Evolutionary conservation across 2,113 vertebrate genomes (phyloP), one percentile per base, ranked within the genome.

Genomic region (Sialia sialis): DNA sequence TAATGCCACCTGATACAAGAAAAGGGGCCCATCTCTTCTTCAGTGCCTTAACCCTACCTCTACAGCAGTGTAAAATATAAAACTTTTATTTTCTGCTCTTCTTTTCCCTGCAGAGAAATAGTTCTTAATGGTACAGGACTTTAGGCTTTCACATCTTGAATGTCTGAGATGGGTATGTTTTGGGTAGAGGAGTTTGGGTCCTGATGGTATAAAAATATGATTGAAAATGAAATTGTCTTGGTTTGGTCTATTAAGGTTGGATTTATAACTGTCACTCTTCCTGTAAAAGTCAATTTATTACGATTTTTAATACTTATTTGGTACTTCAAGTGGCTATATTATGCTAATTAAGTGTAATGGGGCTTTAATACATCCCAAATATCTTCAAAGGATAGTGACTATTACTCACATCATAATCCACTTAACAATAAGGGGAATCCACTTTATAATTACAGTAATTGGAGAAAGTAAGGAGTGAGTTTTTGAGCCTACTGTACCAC

Each of bases 351-450:
- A 87, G 43, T 39, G 10, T 84, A 74, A 81, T 67, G 30, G 30
- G 19, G 3, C 39, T 87, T 93, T 89, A 84, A 78, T 87, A 67
- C 10, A 55, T 78, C 29, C 52, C 78, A 56, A 78, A 48, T 74
- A 55, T 62, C 84, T 95, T 95, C 80, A 90, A 90, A 95, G 19
- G n/a, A 54, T 69, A 59, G 29, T 73, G 62, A 89, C 29, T 91
- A 74, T 80, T 89, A 55, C 13, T 78, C 52, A 84, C 56, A 66
- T 89, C 18, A 49, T 62, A 93, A 87, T 51, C 38, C 22, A 44
- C 64, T 95, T 75, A 90, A 72, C 46, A 82, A 64, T 85, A 60
- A 74, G 18, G 32, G 52, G 30, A 92, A 92, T 74, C 32, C 15
- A 19, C 49, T 59, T 9, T 25, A 38, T 80, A 77, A 89, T 93